These are phyloP conservation scores for Halcyon leucocephala DNA, from an alignment of 2,797 vertebrate genomes.

Conservation along the genomic window DNA sequence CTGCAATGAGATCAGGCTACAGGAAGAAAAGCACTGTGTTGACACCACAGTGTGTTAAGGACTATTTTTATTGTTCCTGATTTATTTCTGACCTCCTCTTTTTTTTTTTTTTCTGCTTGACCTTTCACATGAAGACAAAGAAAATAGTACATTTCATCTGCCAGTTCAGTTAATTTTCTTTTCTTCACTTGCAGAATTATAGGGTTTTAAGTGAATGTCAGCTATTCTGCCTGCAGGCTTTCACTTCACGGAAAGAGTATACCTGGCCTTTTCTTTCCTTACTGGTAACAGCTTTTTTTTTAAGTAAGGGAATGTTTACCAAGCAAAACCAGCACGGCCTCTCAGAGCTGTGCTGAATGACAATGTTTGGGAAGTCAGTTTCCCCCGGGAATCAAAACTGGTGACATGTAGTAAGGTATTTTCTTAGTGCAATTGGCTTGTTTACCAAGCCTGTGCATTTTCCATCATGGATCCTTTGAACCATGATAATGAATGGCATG, in stretches of 20 bases:
- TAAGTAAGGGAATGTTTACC: slow-evolving; percentile 37
- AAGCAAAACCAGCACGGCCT: background rate
- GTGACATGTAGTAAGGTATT: background rate
- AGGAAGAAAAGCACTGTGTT: slow-evolving; percentile 59
- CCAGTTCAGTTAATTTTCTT: slow-evolving; percentile 14
- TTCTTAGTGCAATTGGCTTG: background rate
- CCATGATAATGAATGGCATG: background rate
- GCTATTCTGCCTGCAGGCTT: slow-evolving; percentile 7
- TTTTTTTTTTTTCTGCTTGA: slow-evolving; percentile 6
- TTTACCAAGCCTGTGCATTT: slow-evolving; percentile 8
- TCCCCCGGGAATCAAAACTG: background rate
- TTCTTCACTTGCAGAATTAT: slow-evolving; percentile 23
- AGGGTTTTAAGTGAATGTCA: background rate
- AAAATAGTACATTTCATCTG: slow-evolving; percentile 8
- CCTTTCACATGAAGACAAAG: slow-evolving; percentile 48
- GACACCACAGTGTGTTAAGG: slow-evolving; percentile 47
- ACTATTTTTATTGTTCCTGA: slow-evolving; percentile 59
- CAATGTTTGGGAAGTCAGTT: background rate
- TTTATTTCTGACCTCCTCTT: slow-evolving; percentile 54
- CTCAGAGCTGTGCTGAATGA: slow-evolving; percentile 4
- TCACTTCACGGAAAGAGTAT: background rate
- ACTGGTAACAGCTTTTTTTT: background rate
- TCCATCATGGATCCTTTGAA: background rate
- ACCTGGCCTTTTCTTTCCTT: background rate
- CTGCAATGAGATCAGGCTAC: slow-evolving; percentile 30